Conservation (phyloP, 2,113 vertebrate genomes). For the Microcebus lehilahytsara region DNA sequence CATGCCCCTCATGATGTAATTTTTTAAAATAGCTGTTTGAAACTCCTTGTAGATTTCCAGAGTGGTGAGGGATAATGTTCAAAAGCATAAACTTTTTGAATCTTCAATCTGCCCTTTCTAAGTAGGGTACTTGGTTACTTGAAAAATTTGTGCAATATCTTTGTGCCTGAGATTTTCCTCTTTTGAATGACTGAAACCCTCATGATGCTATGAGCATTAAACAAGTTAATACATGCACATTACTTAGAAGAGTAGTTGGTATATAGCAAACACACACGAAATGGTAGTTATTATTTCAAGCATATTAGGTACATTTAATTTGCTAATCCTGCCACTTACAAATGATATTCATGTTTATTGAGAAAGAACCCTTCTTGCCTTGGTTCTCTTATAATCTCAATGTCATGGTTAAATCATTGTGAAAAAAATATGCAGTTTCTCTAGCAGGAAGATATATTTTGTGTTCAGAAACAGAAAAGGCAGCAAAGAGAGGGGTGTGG, state of each 20-base stretch:
- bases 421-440: neutral
- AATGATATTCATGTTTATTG: neutral
- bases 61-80: neutral
- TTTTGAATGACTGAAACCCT: neutral
- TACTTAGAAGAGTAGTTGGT: neutral
- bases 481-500: neutral
- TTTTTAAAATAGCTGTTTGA: neutral
- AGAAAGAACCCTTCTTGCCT: neutral
- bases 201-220: neutral
- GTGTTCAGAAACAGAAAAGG: neutral
- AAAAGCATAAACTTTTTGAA: neutral
- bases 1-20: no score
- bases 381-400: neutral
- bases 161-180: neutral
- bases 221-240: neutral
- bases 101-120: neutral
- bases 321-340: neutral
- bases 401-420: neutral
- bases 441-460: neutral
- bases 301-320: neutral
- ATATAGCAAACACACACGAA: neutral
- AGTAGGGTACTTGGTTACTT: neutral
- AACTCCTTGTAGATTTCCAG: neutral
- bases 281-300: neutral
- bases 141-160: neutral